A percentile compares a stretch with the other conserved stretches of the same genome.
Evolutionary conservation across 2,888 invertebrate species (phyloP).

Genomic region (Diplazon laetatorius): DNA sequence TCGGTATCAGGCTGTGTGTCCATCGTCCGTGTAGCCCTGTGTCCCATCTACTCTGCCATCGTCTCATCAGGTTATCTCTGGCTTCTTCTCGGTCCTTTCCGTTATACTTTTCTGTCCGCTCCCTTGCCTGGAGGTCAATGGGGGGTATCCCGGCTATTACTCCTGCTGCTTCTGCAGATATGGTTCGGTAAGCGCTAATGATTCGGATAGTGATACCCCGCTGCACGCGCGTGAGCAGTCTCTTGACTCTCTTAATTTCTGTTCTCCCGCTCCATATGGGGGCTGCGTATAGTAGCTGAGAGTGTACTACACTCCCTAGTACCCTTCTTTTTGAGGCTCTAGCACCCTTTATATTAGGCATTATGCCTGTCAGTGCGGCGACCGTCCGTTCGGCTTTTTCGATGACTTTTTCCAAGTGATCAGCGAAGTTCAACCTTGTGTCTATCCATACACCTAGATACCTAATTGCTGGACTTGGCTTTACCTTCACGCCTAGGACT

Average conservation of each 20-base stretch:
- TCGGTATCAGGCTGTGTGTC: neutral
- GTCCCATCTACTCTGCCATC: neutral
- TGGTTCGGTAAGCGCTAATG: neutral
- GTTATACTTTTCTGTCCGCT: neutral
- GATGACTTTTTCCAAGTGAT: neutral
- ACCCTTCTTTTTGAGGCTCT: neutral
- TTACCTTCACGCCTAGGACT: neutral
- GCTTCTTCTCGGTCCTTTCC: neutral
- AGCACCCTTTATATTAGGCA: neutral
- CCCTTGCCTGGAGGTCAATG: neutral
- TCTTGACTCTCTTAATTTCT: neutral
- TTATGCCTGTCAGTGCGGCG: neutral
- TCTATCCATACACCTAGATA: neutral
- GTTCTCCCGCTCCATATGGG: neutral
- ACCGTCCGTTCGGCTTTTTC: neutral
- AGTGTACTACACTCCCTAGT: neutral
- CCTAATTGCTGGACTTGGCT: neutral
- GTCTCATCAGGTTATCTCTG: neutral
- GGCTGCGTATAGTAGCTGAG: neutral
- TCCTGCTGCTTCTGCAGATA: neutral
- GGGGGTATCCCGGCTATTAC: neutral
- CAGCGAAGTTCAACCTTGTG: neutral
- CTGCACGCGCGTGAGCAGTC: neutral
- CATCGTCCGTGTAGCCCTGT: neutral
- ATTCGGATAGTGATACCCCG: neutral